These are phyloP conservation scores for Orcinus orca DNA, from an alignment of 2,113 vertebrate species.

Conservation along the genomic window DNA sequence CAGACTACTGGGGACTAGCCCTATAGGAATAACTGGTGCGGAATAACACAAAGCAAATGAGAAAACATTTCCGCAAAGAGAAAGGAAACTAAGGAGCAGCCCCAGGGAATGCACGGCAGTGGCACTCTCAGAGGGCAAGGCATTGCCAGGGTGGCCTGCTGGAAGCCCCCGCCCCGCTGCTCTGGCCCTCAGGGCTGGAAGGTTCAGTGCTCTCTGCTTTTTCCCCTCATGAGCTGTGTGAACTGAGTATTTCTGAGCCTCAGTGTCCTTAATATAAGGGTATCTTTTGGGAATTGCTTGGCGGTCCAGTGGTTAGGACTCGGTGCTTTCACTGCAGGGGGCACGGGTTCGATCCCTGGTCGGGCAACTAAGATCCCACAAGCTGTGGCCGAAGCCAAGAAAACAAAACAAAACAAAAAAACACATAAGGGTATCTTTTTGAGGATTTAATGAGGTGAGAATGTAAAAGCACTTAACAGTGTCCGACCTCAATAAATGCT, in stretches of 20 bases:
- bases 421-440: background rate
- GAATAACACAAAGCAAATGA: background rate
- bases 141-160: background rate
- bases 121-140: background rate
- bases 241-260: background rate
- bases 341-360: too few relatives aligned
- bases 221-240: background rate
- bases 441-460: background rate
- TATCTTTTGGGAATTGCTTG: background rate
- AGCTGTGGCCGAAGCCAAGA: too few relatives aligned
- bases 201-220: background rate
- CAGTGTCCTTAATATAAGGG: background rate
- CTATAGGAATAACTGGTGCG: background rate
- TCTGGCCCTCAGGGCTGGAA: background rate
- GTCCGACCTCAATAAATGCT: background rate
- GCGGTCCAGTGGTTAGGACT: too few relatives aligned
- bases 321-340: too few relatives aligned
- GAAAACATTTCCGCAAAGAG: background rate
- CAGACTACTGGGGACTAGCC: background rate
- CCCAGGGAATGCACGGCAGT: accelerated
- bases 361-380: too few relatives aligned
- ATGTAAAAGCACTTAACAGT: background rate
- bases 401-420: too few relatives aligned
- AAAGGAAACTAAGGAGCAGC: background rate
- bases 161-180: background rate